phyloP scores from a whole-genome alignment of 2,888 invertebrate genomes.

The Caenorhabditis panamensis region DNA sequence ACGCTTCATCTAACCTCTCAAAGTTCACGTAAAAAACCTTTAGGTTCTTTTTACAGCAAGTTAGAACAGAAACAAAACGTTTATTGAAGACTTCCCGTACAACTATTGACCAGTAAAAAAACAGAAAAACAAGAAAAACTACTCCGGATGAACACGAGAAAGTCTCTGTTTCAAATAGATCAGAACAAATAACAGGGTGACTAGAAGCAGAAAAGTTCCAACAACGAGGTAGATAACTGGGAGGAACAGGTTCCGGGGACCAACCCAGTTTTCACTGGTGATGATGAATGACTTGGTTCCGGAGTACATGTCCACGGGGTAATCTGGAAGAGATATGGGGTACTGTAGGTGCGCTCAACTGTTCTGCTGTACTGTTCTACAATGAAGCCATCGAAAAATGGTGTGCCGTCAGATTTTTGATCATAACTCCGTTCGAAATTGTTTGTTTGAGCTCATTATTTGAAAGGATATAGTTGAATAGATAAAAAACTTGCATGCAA shows the following conservation, averaged over 20 bases:
- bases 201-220: slow-evolving; percentile 90
- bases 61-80: no score
- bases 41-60: no score
- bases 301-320: slow-evolving; percentile 92
- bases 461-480: no score
- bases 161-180: slow-evolving; percentile 88
- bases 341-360: slow-evolving; percentile 81
- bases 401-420: no score
- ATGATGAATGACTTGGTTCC: slow-evolving; percentile 96
- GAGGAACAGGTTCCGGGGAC: slow-evolving; percentile 97
- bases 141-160: slow-evolving; percentile 52
- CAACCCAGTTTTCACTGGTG: slow-evolving; percentile 94
- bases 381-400: no score
- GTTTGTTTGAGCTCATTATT: no score
- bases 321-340: slow-evolving; percentile 83
- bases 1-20: no score
- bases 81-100: not conserved
- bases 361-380: no score
- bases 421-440: no score
- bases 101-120: not conserved
- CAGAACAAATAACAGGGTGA: slow-evolving; percentile 92
- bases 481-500: no score
- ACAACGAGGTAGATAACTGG: slow-evolving; percentile 98
- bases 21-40: no score
- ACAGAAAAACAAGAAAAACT: not conserved